These are phyloP conservation scores for Dexiosoma caninum DNA, from an alignment of 2,888 invertebrate species.

Conservation along the genomic window DNA sequence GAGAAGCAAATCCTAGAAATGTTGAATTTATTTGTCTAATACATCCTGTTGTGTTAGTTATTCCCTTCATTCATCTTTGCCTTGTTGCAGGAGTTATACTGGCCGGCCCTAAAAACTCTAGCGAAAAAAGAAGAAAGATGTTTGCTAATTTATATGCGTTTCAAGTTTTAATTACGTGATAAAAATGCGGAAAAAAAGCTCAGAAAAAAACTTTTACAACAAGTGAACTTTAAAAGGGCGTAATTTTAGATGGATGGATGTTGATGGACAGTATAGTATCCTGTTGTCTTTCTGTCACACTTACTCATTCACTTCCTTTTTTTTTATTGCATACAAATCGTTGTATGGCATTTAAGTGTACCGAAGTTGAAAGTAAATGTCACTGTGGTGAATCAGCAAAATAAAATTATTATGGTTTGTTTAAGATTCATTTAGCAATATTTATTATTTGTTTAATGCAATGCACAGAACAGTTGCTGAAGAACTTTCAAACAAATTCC, in stretches of 20 bases:
- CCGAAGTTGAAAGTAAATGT: neutral
- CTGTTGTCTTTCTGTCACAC: slow-evolving; percentile 14
- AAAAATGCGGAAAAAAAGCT: slow-evolving; percentile 61
- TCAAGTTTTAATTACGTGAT: slow-evolving; percentile 77
- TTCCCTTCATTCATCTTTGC: slow-evolving; percentile 48
- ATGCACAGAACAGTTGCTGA: too few species aligned
- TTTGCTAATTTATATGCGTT: slow-evolving; percentile 76
- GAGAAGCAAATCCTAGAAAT: slow-evolving; percentile 16
- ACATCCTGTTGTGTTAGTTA: slow-evolving; percentile 52
- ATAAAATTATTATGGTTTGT: neutral
- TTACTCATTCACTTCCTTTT: neutral
- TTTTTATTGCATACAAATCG: slow-evolving; percentile 17
- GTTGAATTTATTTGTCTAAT: slow-evolving; percentile 56
- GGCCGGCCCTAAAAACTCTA: slow-evolving; percentile 34
- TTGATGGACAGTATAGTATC: slow-evolving; percentile 54
- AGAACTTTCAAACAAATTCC: too few species aligned
- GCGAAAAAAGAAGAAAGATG: slow-evolving; percentile 43
- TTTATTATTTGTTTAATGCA: too few species aligned
- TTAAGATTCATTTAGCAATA: too few species aligned
- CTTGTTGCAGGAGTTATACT: slow-evolving; percentile 48
- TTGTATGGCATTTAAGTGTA: slow-evolving; percentile 7
- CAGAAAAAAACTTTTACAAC: slow-evolving; percentile 58
- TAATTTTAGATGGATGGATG: slow-evolving; percentile 56
- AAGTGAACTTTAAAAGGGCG: slow-evolving; percentile 59
- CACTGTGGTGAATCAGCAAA: slow-evolving; percentile 3